Base-by-base conservation (phyloP, 2,888 invertebrate species). In the Sesia apiformis region DNA sequence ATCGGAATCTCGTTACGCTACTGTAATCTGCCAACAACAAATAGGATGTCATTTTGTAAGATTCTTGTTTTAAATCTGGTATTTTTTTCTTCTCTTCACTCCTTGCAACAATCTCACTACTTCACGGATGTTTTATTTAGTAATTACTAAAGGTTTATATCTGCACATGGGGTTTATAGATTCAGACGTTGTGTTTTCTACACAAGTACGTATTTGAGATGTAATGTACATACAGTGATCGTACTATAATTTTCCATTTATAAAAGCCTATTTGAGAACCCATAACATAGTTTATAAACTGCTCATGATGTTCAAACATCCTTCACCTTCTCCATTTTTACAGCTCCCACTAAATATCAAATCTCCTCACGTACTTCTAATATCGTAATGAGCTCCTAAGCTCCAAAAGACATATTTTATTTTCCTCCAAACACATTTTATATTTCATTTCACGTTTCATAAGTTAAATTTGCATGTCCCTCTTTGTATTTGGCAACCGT, bases 381-480 rank as follows among this genome's bases (percentile, higher is more conserved):
- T 84, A 81, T 77, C 76, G 76, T 86, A 88, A 89, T 87, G 84
- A 88, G 84, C 83, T 79, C 74, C 70, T 73, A 79, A 84, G 79
- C 79, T 78, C 73, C 63, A 63, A 69, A 65, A 74, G 83, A 84
- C 84, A 84, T 84, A 84, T 87, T 85, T 87, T 87, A 87, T 86
- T 86, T 84, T 76, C 75, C 76, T 72, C 75, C 76, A 74, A 81
- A 84, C 77, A 80, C 76, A 79, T 83, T 90, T 89, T 86, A 86
- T 84, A 81, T 90, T 90, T 88, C 89, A 87, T 88, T 89, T 74
- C 89, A 88, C 89, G 89, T 90, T 85, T 85, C 86, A 83, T 82
- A 85, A 84, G 82, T 78, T 69, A 80, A 81, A 83, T 87, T 88
- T 83, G 83, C 85, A 79, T 84, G 79, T 74, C 81, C 86, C 86